Percentiles rank a stretch among this genome's conserved stretches.
Conservation (phyloP, 2,888 invertebrate genomes). For the Pasiphila rectangulata region DNA sequence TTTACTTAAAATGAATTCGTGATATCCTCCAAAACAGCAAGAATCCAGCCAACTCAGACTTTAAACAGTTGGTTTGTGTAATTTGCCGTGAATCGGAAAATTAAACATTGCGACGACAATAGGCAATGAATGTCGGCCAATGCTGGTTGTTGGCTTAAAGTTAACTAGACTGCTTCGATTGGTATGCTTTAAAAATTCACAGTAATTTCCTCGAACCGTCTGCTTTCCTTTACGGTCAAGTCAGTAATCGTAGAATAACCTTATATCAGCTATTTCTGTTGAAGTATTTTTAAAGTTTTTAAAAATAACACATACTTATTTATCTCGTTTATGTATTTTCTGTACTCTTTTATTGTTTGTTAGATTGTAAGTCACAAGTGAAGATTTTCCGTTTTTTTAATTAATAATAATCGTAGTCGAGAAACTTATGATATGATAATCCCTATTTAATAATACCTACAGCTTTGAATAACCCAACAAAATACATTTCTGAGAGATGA, state of each 20-base stretch:
- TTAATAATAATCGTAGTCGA: not conserved
- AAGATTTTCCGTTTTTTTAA: no score
- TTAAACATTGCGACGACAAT: constrained; percentile 1
- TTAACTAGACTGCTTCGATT: not conserved
- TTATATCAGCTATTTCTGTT: no score
- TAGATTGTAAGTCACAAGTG: no score
- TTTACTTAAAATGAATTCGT: no score
- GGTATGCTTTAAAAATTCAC: not conserved
- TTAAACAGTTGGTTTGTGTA: not conserved
- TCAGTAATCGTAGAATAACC: no score
- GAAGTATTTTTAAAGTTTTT: no score
- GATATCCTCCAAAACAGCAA: not conserved
- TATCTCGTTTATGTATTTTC: no score
- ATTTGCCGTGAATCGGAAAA: constrained; percentile 2
- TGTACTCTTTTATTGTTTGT: no score
- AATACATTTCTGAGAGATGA: not conserved
- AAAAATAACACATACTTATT: no score
- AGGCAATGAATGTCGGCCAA: constrained; percentile 2
- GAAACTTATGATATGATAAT: not conserved
- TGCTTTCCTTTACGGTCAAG: not conserved
- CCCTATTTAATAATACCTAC: not conserved
- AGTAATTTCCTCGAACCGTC: not conserved
- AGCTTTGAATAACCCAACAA: not conserved
- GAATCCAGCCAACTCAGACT: not conserved
- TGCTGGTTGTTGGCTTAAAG: not conserved